Conservation (phyloP, 2,888 invertebrate species). For the Falcaria lacertinaria region DNA sequence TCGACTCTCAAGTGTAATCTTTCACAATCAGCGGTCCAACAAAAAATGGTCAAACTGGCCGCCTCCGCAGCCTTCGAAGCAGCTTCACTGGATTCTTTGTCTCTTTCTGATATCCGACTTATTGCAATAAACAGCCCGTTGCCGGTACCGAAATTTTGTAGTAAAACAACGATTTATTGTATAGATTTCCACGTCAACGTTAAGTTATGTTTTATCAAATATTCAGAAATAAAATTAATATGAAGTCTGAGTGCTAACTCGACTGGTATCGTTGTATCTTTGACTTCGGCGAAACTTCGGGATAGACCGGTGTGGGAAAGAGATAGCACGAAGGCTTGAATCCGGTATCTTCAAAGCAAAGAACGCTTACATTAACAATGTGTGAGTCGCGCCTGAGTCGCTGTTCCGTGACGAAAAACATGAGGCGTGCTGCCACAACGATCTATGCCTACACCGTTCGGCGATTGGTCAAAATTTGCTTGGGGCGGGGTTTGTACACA, state of each 20-base stretch:
- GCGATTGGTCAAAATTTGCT: constrained; percentile 70
- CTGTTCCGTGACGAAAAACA: constrained; percentile 75
- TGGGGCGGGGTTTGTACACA: constrained; percentile 62
- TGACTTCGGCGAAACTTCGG: constrained; percentile 9
- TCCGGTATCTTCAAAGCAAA: constrained; percentile 72
- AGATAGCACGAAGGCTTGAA: constrained; percentile 60
- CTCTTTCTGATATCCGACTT: constrained; percentile 58
- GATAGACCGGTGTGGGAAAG: constrained; percentile 49
- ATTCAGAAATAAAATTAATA: background rate
- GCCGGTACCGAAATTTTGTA: constrained; percentile 34
- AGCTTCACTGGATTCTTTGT: constrained; percentile 57
- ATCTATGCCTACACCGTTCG: constrained; percentile 64
- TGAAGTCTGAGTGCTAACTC: constrained; percentile 5
- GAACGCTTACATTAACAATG: constrained; percentile 72
- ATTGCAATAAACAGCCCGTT: constrained; percentile 24
- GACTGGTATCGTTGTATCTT: constrained; percentile 7
- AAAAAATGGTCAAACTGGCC: constrained; percentile 79
- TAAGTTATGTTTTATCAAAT: background rate
- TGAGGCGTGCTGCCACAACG: constrained; percentile 74
- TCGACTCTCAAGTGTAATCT: constrained; percentile 80
- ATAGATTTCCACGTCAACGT: background rate
- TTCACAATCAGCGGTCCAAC: constrained; percentile 78
- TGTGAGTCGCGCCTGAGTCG: constrained; percentile 80
- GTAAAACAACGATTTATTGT: constrained; percentile 16
- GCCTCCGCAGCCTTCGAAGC: constrained; percentile 74